These are phyloP conservation scores for Ophioninae sp. DNA, from an alignment of 2,888 invertebrate genomes.

Conservation along the genomic window DNA sequence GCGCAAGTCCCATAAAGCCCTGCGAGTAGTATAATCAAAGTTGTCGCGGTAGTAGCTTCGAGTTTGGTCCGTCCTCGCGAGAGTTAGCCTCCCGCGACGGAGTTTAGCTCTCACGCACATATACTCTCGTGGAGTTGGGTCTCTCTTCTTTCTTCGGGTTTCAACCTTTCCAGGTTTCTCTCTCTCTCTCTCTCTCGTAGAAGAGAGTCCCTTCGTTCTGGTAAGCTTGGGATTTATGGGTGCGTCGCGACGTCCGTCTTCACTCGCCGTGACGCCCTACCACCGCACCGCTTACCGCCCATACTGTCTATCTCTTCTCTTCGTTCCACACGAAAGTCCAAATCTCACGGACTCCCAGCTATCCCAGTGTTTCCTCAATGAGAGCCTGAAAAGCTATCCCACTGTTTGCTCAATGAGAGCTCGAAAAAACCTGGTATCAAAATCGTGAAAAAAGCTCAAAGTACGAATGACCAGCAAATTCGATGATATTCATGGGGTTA, in stretches of 20 bases:
- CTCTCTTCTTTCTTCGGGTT: conserved; percentile 33
- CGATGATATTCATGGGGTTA: background rate
- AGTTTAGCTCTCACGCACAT: conserved; percentile 43
- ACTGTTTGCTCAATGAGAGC: conserved; percentile 64
- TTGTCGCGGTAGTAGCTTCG: conserved; percentile 71
- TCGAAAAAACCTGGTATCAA: conserved; percentile 67
- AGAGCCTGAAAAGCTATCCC: conserved; percentile 69
- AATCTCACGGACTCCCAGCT: conserved; percentile 12
- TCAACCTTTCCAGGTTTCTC: conserved; percentile 26
- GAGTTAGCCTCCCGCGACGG: conserved; percentile 77
- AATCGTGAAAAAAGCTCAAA: background rate
- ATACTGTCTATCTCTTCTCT: conserved; percentile 28
- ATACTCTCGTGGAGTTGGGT: background rate
- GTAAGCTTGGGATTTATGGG: conserved; percentile 80
- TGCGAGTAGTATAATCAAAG: conserved; percentile 75
- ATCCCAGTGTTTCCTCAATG: conserved; percentile 39
- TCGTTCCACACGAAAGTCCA: conserved; percentile 29
- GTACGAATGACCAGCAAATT: background rate
- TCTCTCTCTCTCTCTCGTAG: conserved; percentile 20
- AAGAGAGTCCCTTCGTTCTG: conserved; percentile 76
- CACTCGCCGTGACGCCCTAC: conserved; percentile 81
- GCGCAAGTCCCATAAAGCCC: conserved; percentile 69
- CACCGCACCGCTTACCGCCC: conserved; percentile 63
- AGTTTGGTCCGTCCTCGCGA: conserved; percentile 65
- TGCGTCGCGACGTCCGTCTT: conserved; percentile 81